These are phyloP conservation scores for Noturus placidus DNA, from an alignment of 2,113 vertebrate genomes.

Conservation along the genomic window DNA sequence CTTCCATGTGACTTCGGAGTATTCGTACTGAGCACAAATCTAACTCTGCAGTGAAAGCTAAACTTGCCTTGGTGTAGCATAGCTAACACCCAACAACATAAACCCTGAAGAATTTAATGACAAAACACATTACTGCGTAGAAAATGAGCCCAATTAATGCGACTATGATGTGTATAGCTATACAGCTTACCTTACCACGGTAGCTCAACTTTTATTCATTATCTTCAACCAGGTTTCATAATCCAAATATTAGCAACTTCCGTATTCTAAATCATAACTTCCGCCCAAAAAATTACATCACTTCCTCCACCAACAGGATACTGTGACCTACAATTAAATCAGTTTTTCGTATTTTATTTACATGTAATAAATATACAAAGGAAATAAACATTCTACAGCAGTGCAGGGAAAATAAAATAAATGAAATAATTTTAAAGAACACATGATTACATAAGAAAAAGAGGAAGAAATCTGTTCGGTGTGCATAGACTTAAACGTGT, in stretches of 20 bases:
- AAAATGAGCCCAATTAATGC: not conserved
- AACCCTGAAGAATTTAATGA: not conserved
- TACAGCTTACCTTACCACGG: not conserved
- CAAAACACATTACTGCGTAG: not conserved
- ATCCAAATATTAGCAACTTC: conserved; percentile 33
- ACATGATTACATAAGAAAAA: not conserved
- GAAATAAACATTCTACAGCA: not conserved
- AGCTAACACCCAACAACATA: not conserved
- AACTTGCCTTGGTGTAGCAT: not conserved
- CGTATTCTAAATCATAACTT: conserved; percentile 34
- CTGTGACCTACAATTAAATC: not conserved
- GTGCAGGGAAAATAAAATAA: not conserved
- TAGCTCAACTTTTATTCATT: not conserved
- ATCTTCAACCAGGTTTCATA: not conserved
- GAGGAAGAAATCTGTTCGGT: not conserved
- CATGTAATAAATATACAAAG: not conserved
- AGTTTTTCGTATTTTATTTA: not conserved
- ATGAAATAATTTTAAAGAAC: not conserved
- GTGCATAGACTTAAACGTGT: not conserved
- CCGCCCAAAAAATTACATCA: conserved; percentile 24
- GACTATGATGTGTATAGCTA: not conserved
- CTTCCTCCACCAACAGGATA: conserved; percentile 16
- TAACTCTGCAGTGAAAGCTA: not conserved
- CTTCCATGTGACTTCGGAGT: not conserved
- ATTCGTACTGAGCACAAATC: not conserved